Percentiles rank a stretch among this genome's conserved stretches.
phyloP scores from a whole-genome alignment of 2,797 vertebrate species.

The Poeciliopsis infans region DNA sequence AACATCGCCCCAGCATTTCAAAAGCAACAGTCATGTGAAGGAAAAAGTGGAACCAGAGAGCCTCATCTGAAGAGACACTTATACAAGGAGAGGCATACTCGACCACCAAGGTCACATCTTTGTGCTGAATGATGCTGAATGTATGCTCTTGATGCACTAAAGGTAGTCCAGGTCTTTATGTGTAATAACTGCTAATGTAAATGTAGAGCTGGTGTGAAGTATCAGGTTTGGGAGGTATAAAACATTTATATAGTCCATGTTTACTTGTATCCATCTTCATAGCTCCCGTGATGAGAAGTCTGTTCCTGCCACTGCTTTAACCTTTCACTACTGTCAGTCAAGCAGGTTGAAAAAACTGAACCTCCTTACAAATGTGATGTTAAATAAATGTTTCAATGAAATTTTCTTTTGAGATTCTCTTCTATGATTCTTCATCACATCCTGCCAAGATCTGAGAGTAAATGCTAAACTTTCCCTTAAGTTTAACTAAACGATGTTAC shows the following conservation, averaged over 20 bases:
- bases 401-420: background rate
- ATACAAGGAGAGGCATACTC: slow-evolving; percentile 1
- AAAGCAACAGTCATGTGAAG: background rate
- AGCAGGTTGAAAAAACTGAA: background rate
- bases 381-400: background rate
- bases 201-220: background rate
- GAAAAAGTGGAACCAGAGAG: background rate
- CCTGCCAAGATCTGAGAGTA: background rate
- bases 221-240: background rate
- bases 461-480: background rate
- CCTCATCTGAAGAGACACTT: slow-evolving; percentile 27
- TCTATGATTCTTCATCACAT: background rate
- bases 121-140: background rate
- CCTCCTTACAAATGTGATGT: background rate
- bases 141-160: slow-evolving; percentile 2
- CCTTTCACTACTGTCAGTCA: background rate
- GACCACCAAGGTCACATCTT: slow-evolving; percentile 18
- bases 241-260: background rate
- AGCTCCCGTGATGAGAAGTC: background rate
- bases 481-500: background rate
- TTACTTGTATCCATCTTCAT: background rate
- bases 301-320: background rate
- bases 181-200: background rate
- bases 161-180: background rate
- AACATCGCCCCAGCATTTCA: background rate